Evolutionary conservation across 1,140 invertebrate species (phyloP).

Genomic region (Pseudoatta argentina): DNA sequence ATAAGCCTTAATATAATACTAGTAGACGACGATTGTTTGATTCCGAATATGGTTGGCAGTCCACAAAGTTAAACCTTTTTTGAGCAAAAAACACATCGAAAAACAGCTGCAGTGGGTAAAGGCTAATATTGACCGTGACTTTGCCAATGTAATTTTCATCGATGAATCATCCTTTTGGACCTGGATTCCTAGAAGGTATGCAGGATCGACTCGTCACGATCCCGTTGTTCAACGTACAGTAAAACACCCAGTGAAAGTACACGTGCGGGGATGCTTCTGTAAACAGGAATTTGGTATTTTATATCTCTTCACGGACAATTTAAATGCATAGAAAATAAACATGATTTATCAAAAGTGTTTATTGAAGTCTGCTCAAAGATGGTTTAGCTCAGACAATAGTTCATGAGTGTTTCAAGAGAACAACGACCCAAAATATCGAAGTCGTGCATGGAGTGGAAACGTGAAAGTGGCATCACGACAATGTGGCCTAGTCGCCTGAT

Average conservation of each 20-base stretch:
- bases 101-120: too few species aligned
- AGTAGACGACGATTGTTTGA: too few species aligned
- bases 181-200: too few species aligned
- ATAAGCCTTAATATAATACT: too few species aligned
- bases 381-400: background rate
- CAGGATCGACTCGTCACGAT: too few species aligned
- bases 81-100: too few species aligned
- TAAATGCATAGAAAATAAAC: background rate
- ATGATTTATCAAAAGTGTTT: background rate
- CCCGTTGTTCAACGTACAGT: too few species aligned
- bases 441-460: background rate
- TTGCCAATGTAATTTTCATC: too few species aligned
- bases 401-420: background rate
- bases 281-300: background rate
- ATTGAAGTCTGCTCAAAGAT: conserved; percentile 1
- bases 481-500: background rate
- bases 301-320: background rate
- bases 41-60: too few species aligned
- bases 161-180: too few species aligned
- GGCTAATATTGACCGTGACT: too few species aligned
- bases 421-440: background rate
- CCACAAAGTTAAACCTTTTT: too few species aligned
- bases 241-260: background rate
- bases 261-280: background rate
- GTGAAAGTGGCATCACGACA: background rate